Evolutionary conservation across 2,797 vertebrate species (phyloP), one percentile per base, ranked within the genome.

Genomic region (Pseudotriccus pelzelni): DNA sequence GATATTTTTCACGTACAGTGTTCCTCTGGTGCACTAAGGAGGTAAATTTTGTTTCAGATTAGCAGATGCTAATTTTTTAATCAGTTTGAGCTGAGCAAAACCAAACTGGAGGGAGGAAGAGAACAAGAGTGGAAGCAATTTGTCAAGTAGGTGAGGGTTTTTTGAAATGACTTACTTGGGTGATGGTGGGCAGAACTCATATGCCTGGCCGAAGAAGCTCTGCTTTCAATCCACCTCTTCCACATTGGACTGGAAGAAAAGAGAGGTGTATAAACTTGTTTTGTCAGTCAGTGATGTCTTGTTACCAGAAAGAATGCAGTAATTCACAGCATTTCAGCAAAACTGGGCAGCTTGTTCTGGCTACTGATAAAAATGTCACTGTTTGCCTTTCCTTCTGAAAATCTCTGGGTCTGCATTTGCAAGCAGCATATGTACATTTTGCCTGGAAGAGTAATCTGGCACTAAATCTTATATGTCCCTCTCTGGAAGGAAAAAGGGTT

Each of bases 31-130:
- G n/a, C 41, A 10, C 34, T 24, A 2, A 32, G 44, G 47, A 83
- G 44, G 9, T 39, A 49, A 28, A 30, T 4, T 34, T 11, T 69
- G 30, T 41, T 74, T 47, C 55, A 67, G 47, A 52, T 52, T 77
- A 49, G 20, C 10, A 77, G 52, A 44, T 46, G 16, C 37, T 22
- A 8, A 39, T 37, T 87, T 75, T 79, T 56, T 17, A n/a, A 75
- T 56, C 2, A 0, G 4, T 56, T 68, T 70, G 67, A 83, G 43
- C 22, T 62, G 63, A 24, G 1, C 0, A 2, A 21, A 16, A 53
- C 6, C 30, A 9, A 73, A 20, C 36, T 67, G 52, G 8, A 75
- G 14, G 80, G 63, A 59, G 37, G 30, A 55, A 22, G 50, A 82
- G 30, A 64, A 37, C 44, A 8, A 0, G 34, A 44, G 32, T 37